Evolutionary conservation across 2,797 vertebrate genomes (phyloP).

Genomic region (Anomalospiza imberbis): DNA sequence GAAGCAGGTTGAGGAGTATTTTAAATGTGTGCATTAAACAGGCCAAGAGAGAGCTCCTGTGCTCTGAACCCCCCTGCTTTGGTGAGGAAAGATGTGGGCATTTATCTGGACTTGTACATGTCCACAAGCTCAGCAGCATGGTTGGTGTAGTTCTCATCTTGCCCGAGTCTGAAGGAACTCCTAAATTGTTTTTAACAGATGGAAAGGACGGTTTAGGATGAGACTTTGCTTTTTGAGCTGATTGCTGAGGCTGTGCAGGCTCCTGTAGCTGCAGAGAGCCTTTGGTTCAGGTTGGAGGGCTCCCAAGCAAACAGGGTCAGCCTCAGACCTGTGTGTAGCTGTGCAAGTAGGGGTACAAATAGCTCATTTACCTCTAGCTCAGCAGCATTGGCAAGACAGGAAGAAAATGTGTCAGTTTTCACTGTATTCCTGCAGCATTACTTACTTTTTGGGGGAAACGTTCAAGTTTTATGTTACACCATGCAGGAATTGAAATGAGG

Average conservation of each 20-base stretch:
- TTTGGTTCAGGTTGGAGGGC: neutral
- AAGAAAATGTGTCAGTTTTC: too few relatives aligned
- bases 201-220: neutral
- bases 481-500: neutral
- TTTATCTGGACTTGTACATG: fast-evolving
- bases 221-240: neutral
- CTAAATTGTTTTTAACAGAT: too few relatives aligned
- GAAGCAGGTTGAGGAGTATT: neutral
- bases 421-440: neutral
- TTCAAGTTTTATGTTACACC: neutral
- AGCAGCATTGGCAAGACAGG: neutral
- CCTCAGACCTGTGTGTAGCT: neutral
- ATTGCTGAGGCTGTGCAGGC: neutral
- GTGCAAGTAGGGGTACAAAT: neutral
- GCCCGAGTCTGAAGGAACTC: neutral
- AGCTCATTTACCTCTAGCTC: neutral
- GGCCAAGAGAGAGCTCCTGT: neutral
- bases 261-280: neutral
- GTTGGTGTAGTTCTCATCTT: neutral
- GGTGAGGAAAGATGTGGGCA: fast-evolving
- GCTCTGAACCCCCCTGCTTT: neutral
- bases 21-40: neutral
- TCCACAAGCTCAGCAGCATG: fast-evolving
- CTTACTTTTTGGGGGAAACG: neutral
- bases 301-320: too few relatives aligned